These are phyloP conservation scores for Paracentrotus lividus DNA, from an alignment of 53 echinoderm and acorn worm species.

Conservation along the genomic window DNA sequence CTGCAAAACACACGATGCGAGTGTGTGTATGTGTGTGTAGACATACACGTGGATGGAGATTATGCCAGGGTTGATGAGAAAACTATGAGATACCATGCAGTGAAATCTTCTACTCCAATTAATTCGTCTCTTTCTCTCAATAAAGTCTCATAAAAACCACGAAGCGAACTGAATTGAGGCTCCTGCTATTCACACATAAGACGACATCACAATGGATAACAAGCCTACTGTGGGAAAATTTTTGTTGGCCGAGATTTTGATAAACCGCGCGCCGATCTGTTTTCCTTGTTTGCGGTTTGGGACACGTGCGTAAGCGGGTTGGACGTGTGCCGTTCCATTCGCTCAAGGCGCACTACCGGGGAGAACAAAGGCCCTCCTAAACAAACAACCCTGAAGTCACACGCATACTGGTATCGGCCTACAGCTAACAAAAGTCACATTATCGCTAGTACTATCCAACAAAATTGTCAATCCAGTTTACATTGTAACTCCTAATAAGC, in stretches of 20 bases:
- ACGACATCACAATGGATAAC: background rate
- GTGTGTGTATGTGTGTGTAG: background rate
- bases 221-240: background rate
- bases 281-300: slow-evolving; percentile 60
- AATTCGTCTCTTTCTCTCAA: background rate
- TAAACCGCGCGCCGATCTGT: slow-evolving; percentile 47
- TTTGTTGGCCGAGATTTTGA: slow-evolving; percentile 47
- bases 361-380: slow-evolving; percentile 29
- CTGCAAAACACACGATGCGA: background rate
- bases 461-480: background rate
- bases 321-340: slow-evolving; percentile 42
- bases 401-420: background rate
- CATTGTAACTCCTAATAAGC: too few species aligned
- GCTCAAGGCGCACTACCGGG: slow-evolving; percentile 3
- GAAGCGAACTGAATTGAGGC: background rate
- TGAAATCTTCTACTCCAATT: background rate
- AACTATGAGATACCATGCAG: background rate
- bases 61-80: too few species aligned
- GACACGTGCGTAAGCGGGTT: slow-evolving; percentile 54
- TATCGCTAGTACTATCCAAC: too few species aligned
- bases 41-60: background rate
- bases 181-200: background rate
- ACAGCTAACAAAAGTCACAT: slow-evolving; percentile 36
- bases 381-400: slow-evolving; percentile 20
- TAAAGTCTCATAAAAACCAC: too few species aligned